These are phyloP conservation scores for Solen grandis DNA, from an alignment of 1,140 invertebrate species.

Conservation along the genomic window DNA sequence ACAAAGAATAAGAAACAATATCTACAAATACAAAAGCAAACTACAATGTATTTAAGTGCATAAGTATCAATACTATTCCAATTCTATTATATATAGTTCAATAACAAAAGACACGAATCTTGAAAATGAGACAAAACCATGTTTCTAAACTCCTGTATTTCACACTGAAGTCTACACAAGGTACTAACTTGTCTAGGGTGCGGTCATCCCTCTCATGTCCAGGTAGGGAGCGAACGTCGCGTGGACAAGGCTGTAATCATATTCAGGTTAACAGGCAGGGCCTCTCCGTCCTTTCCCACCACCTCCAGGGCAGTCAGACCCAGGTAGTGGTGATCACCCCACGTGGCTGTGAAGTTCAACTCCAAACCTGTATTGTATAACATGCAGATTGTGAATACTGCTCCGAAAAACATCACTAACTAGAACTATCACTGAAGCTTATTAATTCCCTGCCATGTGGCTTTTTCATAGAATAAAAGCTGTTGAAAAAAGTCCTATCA, in stretches of 20 bases:
- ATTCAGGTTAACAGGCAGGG: conserved; percentile 72
- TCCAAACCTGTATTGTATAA: conserved; percentile 74
- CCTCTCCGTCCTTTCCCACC: conserved; percentile 79
- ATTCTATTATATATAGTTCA: no score
- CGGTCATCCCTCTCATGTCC: conserved; percentile 79
- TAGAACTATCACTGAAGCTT: no score
- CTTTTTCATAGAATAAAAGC: no score
- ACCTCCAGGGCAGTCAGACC: conserved; percentile 82
- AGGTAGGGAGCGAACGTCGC: conserved; percentile 75
- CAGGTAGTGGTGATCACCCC: conserved; percentile 81
- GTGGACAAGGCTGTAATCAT: conserved; percentile 76
- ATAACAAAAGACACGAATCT: no score
- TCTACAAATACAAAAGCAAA: no score
- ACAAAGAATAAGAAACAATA: no score
- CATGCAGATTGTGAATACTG: neutral
- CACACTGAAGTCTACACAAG: no score
- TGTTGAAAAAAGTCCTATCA: no score
- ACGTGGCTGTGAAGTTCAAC: conserved; percentile 81
- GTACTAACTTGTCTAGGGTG: conserved; percentile 80
- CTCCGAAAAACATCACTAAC: neutral
- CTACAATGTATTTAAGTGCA: no score
- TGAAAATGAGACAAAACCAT: no score
- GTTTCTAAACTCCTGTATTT: no score
- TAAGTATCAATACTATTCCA: no score
- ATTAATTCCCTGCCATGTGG: neutral